Base-by-base conservation (phyloP, 2,888 invertebrate genomes). In the Helleia helle region DNA sequence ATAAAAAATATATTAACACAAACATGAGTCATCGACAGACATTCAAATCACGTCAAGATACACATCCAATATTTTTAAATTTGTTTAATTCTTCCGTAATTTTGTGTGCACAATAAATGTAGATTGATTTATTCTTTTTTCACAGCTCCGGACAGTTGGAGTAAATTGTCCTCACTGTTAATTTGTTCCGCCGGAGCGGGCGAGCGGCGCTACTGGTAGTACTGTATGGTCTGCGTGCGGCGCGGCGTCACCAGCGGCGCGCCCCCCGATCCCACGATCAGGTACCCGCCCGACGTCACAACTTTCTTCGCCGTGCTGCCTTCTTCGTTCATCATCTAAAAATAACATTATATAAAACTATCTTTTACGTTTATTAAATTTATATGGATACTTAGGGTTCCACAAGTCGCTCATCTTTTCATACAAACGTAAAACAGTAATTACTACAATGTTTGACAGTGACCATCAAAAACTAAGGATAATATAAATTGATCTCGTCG, bases 231-330 rank as follows among this genome's bases (percentile, higher is more conserved):
- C 8, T 65, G 54, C 17, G 70, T 56, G 1, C 71, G 51, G 1
- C 69, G 44, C 3, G 61, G 52, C 9, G 66, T 53, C 2, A 66
- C 57, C 0, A 47, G 39, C 34, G 68, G 45, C 8, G 65, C 29
- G 48, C 41, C 41, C 3, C 39, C 48, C 3, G 46, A 50, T 18
- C 81, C 81, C 17, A 83, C 79, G 25, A 83, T 80, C 44, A 83
- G 61, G 54, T 79, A 83, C 1, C 83, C 83, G 36, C 83, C 83
- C 0, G 83, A 71, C 1, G 83, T 72, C 40, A 77, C 68, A 45
- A 80, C 70, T 49, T 80, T 80, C 58, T 81, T 79, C 1, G 60
- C 13, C 1, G 60, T 13, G 15, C 43, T 50, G 6, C 39, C 48
- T 3, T 66, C 68, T 38, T 80, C 79, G 43, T 54, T 71, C 44